Conservation (phyloP, 2,113 vertebrate genomes). For the Apus apus region DNA sequence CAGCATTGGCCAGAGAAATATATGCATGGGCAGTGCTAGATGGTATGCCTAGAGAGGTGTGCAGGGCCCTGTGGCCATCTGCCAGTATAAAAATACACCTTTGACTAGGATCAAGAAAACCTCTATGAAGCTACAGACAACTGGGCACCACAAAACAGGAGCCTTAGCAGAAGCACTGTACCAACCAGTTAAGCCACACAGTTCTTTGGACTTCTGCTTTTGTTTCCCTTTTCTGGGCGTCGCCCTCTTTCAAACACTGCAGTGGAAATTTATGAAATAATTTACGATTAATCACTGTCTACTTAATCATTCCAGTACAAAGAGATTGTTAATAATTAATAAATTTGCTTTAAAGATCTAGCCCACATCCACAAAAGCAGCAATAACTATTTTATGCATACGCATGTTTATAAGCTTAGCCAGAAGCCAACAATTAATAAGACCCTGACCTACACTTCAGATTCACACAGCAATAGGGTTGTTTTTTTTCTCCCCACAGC, state of each 20-base stretch:
- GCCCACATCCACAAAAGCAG: not conserved
- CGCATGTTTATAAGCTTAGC: not conserved
- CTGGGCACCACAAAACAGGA: not conserved
- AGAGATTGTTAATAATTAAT: not conserved
- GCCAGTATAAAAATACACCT: not conserved
- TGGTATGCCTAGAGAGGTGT: not conserved
- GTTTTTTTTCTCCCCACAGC: not conserved
- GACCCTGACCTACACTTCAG: not conserved
- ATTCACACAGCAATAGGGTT: not conserved
- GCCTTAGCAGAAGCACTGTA: accelerated
- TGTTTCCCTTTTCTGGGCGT: not conserved
- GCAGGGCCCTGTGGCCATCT: not conserved
- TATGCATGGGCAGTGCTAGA: not conserved
- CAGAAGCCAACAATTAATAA: not conserved
- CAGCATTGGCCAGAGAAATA: not conserved
- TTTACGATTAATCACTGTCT: not conserved
- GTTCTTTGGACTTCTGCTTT: not conserved
- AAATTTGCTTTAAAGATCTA: not conserved
- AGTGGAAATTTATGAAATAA: not conserved
- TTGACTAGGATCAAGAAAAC: not conserved
- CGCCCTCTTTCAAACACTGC: not conserved
- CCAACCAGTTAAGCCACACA: not conserved
- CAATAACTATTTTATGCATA: not conserved
- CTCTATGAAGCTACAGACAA: not conserved
- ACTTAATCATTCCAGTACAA: not conserved